Evolutionary conservation across 2,113 vertebrate species (phyloP).

Genomic region (Lonchura striata): DNA sequence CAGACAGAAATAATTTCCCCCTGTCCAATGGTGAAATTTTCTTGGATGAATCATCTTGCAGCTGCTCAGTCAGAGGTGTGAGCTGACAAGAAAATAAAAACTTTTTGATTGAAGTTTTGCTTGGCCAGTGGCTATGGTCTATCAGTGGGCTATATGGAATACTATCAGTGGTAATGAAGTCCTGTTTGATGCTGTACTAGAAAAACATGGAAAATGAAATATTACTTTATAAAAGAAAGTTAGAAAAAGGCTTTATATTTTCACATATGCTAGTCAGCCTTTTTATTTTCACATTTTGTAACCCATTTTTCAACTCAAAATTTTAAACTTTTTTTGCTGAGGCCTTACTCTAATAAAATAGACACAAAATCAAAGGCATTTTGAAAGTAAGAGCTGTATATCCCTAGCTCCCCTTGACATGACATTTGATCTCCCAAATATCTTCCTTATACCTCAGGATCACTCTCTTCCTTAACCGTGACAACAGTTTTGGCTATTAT

Average conservation of each 20-base stretch:
- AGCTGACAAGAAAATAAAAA: conserved; percentile 51
- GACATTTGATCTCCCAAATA: not conserved
- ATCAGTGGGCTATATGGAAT: not conserved
- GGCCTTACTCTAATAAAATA: not conserved
- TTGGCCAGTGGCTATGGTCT: conserved; percentile 26
- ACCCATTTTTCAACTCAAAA: not conserved
- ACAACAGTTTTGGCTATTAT: not conserved
- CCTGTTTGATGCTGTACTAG: not conserved
- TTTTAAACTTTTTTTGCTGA: not conserved
- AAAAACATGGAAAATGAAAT: conserved; percentile 14
- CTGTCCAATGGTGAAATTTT: conserved; percentile 5
- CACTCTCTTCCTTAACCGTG: not conserved
- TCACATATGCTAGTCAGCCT: not conserved
- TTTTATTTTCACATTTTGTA: not conserved
- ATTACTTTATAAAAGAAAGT: not conserved
- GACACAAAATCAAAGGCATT: not conserved
- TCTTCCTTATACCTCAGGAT: not conserved
- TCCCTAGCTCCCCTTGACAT: not conserved
- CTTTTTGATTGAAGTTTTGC: conserved; percentile 30
- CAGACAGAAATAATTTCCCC: conserved; percentile 33
- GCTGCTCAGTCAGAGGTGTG: conserved; percentile 49
- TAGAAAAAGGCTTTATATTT: not conserved
- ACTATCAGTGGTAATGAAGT: conserved; percentile 27
- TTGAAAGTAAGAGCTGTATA: not conserved
- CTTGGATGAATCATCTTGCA: conserved; percentile 39